Base-by-base conservation (phyloP, 2,113 vertebrate species). In the Oncorhynchus clarkii region DNA sequence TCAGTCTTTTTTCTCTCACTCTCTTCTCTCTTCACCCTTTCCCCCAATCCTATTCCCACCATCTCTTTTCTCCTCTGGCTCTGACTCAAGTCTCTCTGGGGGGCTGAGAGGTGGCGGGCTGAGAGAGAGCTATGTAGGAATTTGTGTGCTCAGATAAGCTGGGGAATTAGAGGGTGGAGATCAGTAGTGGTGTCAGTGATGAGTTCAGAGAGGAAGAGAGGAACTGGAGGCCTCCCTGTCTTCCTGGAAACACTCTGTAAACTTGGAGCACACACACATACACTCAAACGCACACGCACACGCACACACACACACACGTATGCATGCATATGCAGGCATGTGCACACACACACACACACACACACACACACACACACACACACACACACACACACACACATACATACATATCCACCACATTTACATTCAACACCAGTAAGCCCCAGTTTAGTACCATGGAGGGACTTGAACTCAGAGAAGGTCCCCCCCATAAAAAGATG, bases 141-240 rank as follows among this genome's bases (percentile, higher is more conserved):
- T 72, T 76, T 78, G 60, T 75, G 48, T 57, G 31, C 71, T 79
- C 76, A 82, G 76, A 51, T 86, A 86, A 86, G 82, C 80, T 48
- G 5, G 48, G 67, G 84, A 81, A 85, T 82, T 80, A 84, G 71
- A 76, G 54, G 48, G 57, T 57, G 24, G 70, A 71, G 68, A 75
- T 72, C 78, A 80, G 80, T 39, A 29, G 27, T 12, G 26, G 73
- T 78, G 78, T 75, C 70, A 68, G 67, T 26, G 80, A 54, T 60
- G 81, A 18, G 74, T 66, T 8, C 22, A 66, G 64, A 34, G 68
- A 34, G 45, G 12, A 13, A 49, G 54, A 22, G 64, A 66, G 65
- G 65, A 18, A 27, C 24, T 67, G 65, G 13, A 29, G 24, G 59
- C 59, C n/a, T 62, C 59, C 59, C 18, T 62, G 59, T 57, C 18